Evolutionary conservation across 2,797 vertebrate species (phyloP).

Genomic region (Falco cherrug): DNA sequence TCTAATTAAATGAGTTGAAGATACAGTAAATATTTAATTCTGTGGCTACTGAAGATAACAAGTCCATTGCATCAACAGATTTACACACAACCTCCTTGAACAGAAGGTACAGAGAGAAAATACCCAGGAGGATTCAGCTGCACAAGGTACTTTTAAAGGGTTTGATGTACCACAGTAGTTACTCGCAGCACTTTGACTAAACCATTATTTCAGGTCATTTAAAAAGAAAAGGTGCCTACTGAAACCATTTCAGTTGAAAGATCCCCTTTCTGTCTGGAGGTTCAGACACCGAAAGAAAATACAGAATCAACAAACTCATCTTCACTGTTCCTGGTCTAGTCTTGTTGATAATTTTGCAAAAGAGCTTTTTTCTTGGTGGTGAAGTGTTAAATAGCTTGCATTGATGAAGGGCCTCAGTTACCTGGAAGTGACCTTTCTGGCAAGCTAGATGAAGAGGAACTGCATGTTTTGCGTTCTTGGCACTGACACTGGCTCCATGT

Average conservation of each 20-base stretch:
- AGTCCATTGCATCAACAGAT: not conserved
- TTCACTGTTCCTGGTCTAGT: not conserved
- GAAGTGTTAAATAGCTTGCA: not conserved
- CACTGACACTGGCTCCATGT: slow-evolving; percentile 84
- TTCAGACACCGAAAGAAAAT: not conserved
- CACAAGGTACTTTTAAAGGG: not conserved
- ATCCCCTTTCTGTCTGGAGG: not conserved
- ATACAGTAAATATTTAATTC: not conserved
- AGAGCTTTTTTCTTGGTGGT: not conserved
- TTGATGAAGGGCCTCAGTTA: slow-evolving; percentile 7
- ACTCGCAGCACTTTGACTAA: not conserved
- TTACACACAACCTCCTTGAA: not conserved
- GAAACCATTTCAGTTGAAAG: not conserved
- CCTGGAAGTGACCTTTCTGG: slow-evolving; percentile 89
- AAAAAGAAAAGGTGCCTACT: not conserved
- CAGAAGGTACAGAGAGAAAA: not conserved
- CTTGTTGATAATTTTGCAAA: not conserved
- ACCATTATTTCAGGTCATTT: not conserved
- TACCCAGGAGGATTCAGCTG: not conserved
- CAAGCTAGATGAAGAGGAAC: slow-evolving; percentile 92
- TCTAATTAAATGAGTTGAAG: not conserved
- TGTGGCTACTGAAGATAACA: not conserved
- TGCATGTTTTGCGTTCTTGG: slow-evolving; percentile 79
- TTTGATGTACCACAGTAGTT: not conserved
- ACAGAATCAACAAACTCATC: not conserved